Evolutionary conservation across 1,140 invertebrate genomes (phyloP), one percentile per base, ranked within the genome.

Genomic region (Aphelenchoides avenae): DNA sequence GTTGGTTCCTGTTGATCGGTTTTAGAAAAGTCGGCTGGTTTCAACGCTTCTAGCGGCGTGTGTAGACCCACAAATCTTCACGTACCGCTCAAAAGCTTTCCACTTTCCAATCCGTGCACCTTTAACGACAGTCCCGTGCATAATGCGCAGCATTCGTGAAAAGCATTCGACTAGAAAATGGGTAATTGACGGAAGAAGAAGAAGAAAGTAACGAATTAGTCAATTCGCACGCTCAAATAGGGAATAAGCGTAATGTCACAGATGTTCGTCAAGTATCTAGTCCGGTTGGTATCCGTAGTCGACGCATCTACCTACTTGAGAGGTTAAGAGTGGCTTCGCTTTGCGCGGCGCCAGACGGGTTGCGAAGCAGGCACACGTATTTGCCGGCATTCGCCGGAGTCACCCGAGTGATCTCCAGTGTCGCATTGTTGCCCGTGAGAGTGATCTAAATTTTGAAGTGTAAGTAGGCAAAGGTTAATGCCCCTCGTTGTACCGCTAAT

Each of bases 381-480:
- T 48, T 52, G 27, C 72, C 72, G 27, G 70, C 70, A 40, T 64
- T 66, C 20, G 50, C 56, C 24, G 50, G 60, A 2, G 52, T 53
- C 22, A 76, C 73, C 31, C 70, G 67, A 13, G 60, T 48, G 44
- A 75, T 59, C 51, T 75, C 70, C 15, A 75, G 56, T n/a, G 57
- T 67, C 13, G 69, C 64, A 41, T 64, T 68, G 49, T 74, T 76
- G 42, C 60, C 64, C 39, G 60, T 59, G 34, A 64, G 46, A 3
- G 66, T 57, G 52, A 71, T 65, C 72, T 75, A 57, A 11, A 76
- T 61, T 15, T 39, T 1, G 40, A 40, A 9, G 4, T 4, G 0
- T 39, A 64, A 42, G 20, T 61, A 36, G n/a, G 3, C n/a, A n/a
- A 57, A 57, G 5, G 54, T n/a, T 9, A 36, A 29, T 52, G 13